Evolutionary conservation across 2,888 invertebrate genomes (phyloP).

Genomic region (Tillus elongatus): DNA sequence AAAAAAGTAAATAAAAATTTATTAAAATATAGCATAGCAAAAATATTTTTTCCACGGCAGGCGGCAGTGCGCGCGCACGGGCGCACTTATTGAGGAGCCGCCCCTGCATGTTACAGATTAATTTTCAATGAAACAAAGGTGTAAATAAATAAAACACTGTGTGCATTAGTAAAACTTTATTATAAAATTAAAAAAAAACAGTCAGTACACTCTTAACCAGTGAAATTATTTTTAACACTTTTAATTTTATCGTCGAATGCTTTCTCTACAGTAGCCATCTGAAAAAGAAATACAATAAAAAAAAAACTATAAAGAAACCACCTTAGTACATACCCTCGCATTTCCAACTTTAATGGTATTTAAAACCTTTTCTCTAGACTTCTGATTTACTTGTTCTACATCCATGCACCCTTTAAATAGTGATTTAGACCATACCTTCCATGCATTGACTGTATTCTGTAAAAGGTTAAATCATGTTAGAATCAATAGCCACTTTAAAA

Average conservation of each 20-base stretch:
- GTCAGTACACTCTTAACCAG: not conserved
- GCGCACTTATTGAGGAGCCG: too few relatives aligned
- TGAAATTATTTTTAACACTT: conserved; percentile 5
- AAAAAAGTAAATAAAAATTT: too few relatives aligned
- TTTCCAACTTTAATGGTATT: conserved; percentile 11
- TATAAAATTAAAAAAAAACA: not conserved
- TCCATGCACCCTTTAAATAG: conserved; percentile 12
- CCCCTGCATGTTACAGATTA: too few relatives aligned
- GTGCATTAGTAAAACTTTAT: too few relatives aligned
- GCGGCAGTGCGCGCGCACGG: too few relatives aligned
- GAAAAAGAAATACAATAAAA: not conserved
- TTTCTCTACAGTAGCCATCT: conserved; percentile 12
- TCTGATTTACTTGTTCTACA: conserved; percentile 12
- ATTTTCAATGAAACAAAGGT: too few relatives aligned
- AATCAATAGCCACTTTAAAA: too few relatives aligned
- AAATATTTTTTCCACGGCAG: too few relatives aligned
- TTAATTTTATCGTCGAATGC: conserved; percentile 14
- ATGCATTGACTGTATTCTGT: conserved; percentile 13
- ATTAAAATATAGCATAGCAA: too few relatives aligned
- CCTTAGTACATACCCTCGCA: conserved; percentile 6
- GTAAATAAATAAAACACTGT: too few relatives aligned
- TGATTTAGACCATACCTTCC: conserved; percentile 14
- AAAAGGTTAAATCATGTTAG: too few relatives aligned
- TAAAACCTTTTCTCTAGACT: conserved; percentile 9
- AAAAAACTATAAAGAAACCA: not conserved